These are phyloP conservation scores for Harpalus rufipes DNA, from an alignment of 2,888 invertebrate species.

Conservation along the genomic window DNA sequence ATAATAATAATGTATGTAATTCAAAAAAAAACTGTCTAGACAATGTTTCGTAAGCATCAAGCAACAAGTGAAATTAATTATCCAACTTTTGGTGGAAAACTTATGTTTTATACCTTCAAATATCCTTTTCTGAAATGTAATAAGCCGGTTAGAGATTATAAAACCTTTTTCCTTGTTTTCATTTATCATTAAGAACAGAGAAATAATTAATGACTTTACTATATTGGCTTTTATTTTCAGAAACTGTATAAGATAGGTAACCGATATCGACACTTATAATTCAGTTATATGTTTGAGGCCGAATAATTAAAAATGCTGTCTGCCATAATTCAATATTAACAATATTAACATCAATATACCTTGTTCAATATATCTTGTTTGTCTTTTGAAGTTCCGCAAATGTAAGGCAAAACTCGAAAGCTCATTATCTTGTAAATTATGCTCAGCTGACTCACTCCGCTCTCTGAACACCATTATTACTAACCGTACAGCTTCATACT, in stretches of 20 bases:
- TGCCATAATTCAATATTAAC: no score
- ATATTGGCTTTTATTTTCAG: slow-evolving; percentile 28
- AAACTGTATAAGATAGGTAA: not conserved
- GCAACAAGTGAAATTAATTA: slow-evolving; percentile 37
- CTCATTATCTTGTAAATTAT: no score
- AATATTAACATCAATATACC: slow-evolving; percentile 26
- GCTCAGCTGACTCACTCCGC: no score
- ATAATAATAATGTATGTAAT: no score
- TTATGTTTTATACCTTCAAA: not conserved
- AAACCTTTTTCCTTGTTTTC: not conserved
- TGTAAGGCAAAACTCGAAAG: not conserved
- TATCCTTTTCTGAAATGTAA: not conserved
- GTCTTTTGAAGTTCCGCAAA: no score
- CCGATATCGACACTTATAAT: slow-evolving; percentile 32
- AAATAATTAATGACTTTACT: slow-evolving; percentile 34
- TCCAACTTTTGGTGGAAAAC: not conserved
- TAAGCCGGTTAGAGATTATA: slow-evolving; percentile 21
- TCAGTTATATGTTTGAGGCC: slow-evolving; percentile 17
- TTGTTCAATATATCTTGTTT: no score
- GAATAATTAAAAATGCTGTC: slow-evolving; percentile 20
- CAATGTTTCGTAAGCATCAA: not conserved
- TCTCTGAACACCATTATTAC: no score
- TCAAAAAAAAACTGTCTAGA: no score
- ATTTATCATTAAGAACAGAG: slow-evolving; percentile 30
- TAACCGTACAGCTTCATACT: no score